phyloP scores from a whole-genome alignment of 2,797 vertebrate species.

The Enteromius thamalakanensis region DNA sequence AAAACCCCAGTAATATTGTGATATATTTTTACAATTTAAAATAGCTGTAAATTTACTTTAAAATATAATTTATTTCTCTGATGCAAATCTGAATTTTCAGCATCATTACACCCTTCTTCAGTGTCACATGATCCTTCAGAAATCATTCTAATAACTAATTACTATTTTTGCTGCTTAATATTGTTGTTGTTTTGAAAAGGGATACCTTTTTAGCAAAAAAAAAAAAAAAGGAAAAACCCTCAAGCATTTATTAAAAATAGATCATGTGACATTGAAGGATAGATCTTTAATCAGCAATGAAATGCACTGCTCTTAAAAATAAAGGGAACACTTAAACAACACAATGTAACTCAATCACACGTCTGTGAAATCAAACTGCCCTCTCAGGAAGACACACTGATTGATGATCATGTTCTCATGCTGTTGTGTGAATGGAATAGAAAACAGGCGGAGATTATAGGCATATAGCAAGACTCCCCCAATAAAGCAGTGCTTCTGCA shows the following conservation, averaged over 20 bases:
- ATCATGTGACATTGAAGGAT: neutral
- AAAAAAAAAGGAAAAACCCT: too few relatives aligned
- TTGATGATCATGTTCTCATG: too few relatives aligned
- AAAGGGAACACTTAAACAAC: neutral
- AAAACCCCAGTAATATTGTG: neutral
- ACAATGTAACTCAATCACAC: too few relatives aligned
- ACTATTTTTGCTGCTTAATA: neutral
- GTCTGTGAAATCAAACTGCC: too few relatives aligned
- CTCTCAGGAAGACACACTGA: too few relatives aligned
- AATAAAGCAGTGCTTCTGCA: too few relatives aligned
- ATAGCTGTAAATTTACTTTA: too few relatives aligned
- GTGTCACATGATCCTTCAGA: neutral
- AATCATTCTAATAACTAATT: neutral
- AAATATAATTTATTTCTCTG: neutral
- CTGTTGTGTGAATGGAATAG: too few relatives aligned
- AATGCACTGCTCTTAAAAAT: too few relatives aligned
- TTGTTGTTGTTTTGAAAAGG: neutral
- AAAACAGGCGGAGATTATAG: too few relatives aligned
- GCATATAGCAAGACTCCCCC: too few relatives aligned
- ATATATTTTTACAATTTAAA: too few relatives aligned
- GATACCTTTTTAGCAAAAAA: neutral
- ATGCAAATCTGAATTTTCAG: neutral
- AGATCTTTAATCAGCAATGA: neutral
- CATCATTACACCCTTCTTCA: neutral
- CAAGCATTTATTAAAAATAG: neutral